Conservation (phyloP, 2,113 vertebrate species). For the Sceloporus undulatus region DNA sequence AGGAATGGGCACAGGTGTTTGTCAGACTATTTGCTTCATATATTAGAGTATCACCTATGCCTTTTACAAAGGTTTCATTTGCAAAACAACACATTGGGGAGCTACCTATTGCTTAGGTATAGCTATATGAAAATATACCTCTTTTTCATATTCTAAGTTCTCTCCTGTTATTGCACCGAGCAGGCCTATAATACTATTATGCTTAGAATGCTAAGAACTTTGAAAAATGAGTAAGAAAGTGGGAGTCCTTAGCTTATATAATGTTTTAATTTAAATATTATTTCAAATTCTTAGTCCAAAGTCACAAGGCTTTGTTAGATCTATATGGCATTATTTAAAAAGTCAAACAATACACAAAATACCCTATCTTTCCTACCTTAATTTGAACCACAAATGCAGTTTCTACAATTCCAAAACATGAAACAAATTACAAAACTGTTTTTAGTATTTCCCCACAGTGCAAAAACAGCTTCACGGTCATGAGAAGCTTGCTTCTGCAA, state of each 20-base stretch:
- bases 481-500: slow-evolving; percentile 60
- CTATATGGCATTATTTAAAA: neutral
- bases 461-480: slow-evolving; percentile 6
- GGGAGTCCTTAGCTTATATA: neutral
- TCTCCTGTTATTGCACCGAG: neutral
- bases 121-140: too few relatives aligned
- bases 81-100: too few relatives aligned
- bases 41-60: too few relatives aligned
- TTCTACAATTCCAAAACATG: neutral
- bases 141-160: too few relatives aligned
- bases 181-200: neutral
- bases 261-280: neutral
- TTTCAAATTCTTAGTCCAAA: neutral
- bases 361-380: neutral
- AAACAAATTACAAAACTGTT: neutral
- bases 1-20: too few relatives aligned
- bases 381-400: neutral
- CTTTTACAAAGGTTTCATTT: too few relatives aligned
- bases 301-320: neutral
- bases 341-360: neutral
- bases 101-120: too few relatives aligned
- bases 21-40: too few relatives aligned
- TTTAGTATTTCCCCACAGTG: neutral
- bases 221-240: neutral
- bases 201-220: neutral